phyloP scores from a whole-genome alignment of 2,797 vertebrate species.

The Anabacerthia variegaticeps region DNA sequence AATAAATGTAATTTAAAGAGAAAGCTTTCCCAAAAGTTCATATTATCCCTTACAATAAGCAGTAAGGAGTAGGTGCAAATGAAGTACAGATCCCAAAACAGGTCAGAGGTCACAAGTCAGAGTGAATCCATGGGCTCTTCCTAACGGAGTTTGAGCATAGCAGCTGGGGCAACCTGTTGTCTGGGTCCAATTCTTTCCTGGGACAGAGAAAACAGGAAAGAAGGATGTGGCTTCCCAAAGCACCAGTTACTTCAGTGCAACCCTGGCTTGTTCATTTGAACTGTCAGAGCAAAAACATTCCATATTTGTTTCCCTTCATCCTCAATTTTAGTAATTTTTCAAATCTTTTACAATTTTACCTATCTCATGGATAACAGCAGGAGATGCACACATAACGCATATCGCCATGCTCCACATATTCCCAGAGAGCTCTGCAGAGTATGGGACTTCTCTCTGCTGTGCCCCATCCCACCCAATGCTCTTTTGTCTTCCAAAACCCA shows the following conservation, averaged over 20 bases:
- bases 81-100: background rate
- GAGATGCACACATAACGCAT: background rate
- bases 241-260: background rate
- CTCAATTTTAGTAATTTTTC: background rate
- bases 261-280: background rate
- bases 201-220: background rate
- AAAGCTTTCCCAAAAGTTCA: conserved; percentile 23
- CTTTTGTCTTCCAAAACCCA: background rate
- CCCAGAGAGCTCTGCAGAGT: background rate
- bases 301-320: background rate
- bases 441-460: background rate
- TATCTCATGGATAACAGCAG: background rate
- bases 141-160: background rate
- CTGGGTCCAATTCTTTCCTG: background rate
- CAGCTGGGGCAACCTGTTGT: background rate
- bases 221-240: background rate
- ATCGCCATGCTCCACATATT: rapidly evolving
- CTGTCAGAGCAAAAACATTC: background rate
- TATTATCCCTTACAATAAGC: background rate
- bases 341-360: background rate
- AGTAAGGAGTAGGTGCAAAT: background rate
- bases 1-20: conserved; percentile 22
- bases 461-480: background rate
- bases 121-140: background rate
- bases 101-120: background rate